Evolutionary conservation across 2,797 vertebrate genomes (phyloP).

Genomic region (Gymnodraco acuticeps): DNA sequence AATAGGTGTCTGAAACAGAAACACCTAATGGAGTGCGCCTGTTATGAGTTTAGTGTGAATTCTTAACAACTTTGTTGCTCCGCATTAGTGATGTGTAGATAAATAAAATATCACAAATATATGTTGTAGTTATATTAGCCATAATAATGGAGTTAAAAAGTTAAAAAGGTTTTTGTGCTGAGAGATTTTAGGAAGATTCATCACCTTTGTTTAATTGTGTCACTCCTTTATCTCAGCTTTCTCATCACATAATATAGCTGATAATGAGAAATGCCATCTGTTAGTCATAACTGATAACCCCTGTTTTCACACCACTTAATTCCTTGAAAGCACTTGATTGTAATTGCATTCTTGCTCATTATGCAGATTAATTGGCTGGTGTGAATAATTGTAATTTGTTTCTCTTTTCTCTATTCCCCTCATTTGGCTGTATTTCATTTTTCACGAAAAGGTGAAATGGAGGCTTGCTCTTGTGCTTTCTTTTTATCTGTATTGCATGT

Average conservation of each 20-base stretch:
- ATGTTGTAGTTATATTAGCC: neutral
- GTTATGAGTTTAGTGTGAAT: too few species aligned
- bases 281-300: constrained; percentile 12
- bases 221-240: constrained; percentile 4
- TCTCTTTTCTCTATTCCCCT: neutral
- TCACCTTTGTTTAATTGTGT: neutral
- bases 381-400: constrained; percentile 8
- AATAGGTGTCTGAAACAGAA: constrained; percentile 45
- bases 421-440: neutral
- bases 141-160: neutral
- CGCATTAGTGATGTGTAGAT: neutral
- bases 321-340: neutral
- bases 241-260: neutral
- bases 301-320: constrained; percentile 12
- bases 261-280: neutral
- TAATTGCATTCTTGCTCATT: constrained; percentile 30
- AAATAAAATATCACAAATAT: neutral
- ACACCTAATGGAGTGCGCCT: constrained; percentile 31
- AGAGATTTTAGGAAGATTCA: neutral
- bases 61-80: neutral
- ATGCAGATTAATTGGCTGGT: constrained; percentile 33
- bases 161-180: too few species aligned
- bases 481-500: constrained; percentile 10
- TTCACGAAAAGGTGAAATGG: neutral
- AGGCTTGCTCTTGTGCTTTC: constrained; percentile 2